Percentiles rank a stretch among this genome's conserved stretches.
phyloP scores from a whole-genome alignment of 2,888 invertebrate species.

The Phaonia tiefii region DNA sequence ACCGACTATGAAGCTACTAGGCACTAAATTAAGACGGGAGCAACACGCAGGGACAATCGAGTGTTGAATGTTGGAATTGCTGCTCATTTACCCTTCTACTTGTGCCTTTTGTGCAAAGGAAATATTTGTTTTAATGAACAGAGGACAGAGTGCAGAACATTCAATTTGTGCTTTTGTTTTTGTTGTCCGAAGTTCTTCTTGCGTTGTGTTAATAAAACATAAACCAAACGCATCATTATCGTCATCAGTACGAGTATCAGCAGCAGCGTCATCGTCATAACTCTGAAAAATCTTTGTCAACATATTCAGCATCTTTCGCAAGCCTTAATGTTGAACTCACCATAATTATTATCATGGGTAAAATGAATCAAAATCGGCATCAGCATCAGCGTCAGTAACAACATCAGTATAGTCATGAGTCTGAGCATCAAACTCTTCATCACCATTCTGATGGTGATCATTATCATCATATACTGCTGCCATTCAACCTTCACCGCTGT shows the following conservation, averaged over 20 bases:
- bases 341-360: constrained; percentile 25
- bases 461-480: not conserved
- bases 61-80: no score
- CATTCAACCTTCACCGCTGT: not conserved
- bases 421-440: not conserved
- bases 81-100: no score
- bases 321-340: not conserved
- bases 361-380: not conserved
- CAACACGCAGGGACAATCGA: not conserved
- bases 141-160: constrained; percentile 6
- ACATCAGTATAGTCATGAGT: no score
- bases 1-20: not conserved
- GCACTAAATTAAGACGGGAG: not conserved
- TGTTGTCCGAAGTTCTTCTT: not conserved
- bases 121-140: constrained; percentile 55
- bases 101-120: constrained; percentile 20
- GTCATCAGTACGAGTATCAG: constrained; percentile 15
- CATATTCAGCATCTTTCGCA: constrained; percentile 29
- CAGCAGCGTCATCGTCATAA: constrained; percentile 29
- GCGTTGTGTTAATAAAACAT: not conserved
- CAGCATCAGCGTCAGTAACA: not conserved
- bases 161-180: not conserved
- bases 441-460: not conserved
- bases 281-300: constrained; percentile 51
- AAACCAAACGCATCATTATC: not conserved